A percentile compares a stretch with the other conserved stretches of the same genome.
Evolutionary conservation across 2,113 vertebrate species (phyloP).

Genomic region (Sphaerodactylus townsendi): DNA sequence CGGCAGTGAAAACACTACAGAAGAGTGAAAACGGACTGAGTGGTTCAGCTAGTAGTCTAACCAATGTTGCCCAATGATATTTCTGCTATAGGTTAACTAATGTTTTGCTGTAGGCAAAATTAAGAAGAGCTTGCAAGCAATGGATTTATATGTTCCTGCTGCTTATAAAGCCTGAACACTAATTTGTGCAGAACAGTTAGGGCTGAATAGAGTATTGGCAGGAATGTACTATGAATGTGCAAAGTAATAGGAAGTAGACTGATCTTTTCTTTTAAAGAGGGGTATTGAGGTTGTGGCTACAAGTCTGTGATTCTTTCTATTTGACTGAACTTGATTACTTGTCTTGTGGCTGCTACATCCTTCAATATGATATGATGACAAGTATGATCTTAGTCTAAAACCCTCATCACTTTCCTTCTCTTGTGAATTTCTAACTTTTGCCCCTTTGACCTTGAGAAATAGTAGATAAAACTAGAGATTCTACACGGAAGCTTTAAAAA

Average conservation of each 20-base stretch:
- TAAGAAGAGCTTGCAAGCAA: constrained; percentile 52
- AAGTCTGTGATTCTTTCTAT: constrained; percentile 49
- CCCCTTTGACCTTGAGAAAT: not conserved
- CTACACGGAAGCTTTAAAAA: constrained; percentile 49
- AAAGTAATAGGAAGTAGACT: constrained; percentile 39
- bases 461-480: constrained; percentile 3
- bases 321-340: constrained; percentile 59
- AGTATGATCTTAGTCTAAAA: constrained; percentile 32
- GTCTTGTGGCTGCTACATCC: constrained; percentile 42
- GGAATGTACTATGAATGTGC: constrained; percentile 40
- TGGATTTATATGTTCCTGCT: constrained; percentile 58
- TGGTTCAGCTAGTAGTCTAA: constrained; percentile 80
- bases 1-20: constrained; percentile 83
- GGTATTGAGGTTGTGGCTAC: constrained; percentile 33
- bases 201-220: constrained; percentile 46
- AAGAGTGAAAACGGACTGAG: constrained; percentile 82
- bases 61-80: constrained; percentile 77
- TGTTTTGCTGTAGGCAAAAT: constrained; percentile 51
- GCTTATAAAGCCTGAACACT: constrained; percentile 54
- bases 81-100: constrained; percentile 34
- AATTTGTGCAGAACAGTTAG: constrained; percentile 23
- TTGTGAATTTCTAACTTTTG: not conserved
- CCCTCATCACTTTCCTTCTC: constrained; percentile 14
- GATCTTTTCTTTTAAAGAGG: constrained; percentile 29
- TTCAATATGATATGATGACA: constrained; percentile 30